Base-by-base conservation (phyloP, 30 jellyfish, hydroid and myxozoan species). In the Hydractinia symbiolongicarpus region DNA sequence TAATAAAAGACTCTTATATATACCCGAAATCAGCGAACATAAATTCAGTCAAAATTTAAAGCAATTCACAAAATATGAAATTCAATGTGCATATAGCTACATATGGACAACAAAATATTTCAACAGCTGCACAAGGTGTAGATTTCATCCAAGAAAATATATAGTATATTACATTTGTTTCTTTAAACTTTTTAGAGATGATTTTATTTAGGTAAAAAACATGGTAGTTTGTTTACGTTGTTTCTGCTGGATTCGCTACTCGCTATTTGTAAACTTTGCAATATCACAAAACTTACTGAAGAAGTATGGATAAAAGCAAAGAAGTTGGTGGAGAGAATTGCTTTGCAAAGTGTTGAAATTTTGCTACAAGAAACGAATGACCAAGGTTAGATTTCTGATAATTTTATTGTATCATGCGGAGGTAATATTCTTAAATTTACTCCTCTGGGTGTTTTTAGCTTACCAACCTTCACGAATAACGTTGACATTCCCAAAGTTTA, bases 141-240 rank as follows among this genome's bases (percentile, higher is more conserved):
- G 17, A 64, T n/a, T n/a, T 64, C 4, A 64, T 3, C 69, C 1
- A 11, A 30, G 44, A 3, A 58, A 11, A 67, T 10, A 67, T 67
- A 13, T 67, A 1, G 69, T 16, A 58, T 58, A 3, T 58, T 58
- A 16, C 69, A 58, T 11, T 58, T 58, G 3, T 11, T 58, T 11
- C 1, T 58, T 11, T 58, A 58, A 58, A 2, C 19, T 16, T 11
- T 3, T 16, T 67, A 11, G 78, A 11, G 78, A 11, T 13, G n/a
- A 7, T 2, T 57, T 6, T 55, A 55, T 14, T 66, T 17, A 83
- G 96, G 58, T 50, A 69, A 17, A 70, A 83, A 73, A n/a, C n/a
- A 76, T 50, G 96, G 94, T 44, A 86, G 94, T 14, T 72, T 88
- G 76, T 73, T 88, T 44, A 88, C 96, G 30, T 67, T 88, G 58